These are phyloP conservation scores for Mobula birostris DNA, from an alignment of 2,113 vertebrate species.

Conservation along the genomic window DNA sequence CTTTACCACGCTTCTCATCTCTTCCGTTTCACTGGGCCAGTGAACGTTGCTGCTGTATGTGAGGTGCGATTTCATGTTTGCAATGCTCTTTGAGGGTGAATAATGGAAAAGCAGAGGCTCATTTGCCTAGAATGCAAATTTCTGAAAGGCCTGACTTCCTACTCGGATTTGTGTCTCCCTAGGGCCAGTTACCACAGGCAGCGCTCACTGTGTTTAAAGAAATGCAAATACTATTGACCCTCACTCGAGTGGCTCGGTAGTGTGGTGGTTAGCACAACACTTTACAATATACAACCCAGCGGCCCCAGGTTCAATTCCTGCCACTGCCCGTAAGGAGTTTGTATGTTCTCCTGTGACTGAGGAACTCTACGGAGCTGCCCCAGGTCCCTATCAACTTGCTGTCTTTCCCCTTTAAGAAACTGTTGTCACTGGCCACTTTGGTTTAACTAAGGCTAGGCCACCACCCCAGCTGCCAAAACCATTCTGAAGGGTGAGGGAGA, in stretches of 20 bases:
- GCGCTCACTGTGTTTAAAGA: not conserved
- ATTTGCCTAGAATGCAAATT: not conserved
- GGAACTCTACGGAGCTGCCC: not conserved
- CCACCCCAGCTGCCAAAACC: not conserved
- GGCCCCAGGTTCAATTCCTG: no score
- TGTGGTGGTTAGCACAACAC: no score
- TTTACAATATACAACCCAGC: no score
- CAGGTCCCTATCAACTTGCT: not conserved
- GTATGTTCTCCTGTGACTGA: no score
- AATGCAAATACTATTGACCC: not conserved
- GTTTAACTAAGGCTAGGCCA: not conserved
- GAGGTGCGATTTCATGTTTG: not conserved
- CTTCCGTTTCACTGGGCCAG: not conserved
- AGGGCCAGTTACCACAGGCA: not conserved
- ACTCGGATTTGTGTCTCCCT: not conserved
- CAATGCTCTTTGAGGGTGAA: not conserved
- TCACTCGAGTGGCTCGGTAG: no score
- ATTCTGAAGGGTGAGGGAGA: not conserved
- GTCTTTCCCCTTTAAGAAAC: not conserved
- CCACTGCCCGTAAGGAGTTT: no score
- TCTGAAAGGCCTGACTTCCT: not conserved
- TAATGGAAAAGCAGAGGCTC: not conserved
- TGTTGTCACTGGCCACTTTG: no score
- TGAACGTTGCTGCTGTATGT: not conserved
- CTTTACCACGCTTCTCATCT: not conserved